Evolutionary conservation across 2,888 invertebrate genomes (phyloP).

Genomic region (Synergus laeviventris): DNA sequence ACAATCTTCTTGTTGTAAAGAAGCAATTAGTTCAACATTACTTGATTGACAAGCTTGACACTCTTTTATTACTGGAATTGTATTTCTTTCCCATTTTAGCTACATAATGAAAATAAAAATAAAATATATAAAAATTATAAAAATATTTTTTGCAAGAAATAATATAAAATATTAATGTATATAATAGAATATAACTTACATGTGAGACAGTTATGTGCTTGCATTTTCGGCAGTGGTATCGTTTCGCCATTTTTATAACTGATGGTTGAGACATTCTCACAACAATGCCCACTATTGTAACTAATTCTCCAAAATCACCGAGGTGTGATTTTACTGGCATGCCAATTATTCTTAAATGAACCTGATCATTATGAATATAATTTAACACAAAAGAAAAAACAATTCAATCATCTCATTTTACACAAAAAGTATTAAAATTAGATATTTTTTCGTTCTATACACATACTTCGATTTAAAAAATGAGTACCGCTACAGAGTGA

Average conservation of each 20-base stretch:
- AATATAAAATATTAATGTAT: no score
- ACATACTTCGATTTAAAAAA: no score
- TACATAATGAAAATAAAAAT: slow-evolving; percentile 45
- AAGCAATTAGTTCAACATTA: slow-evolving; percentile 66
- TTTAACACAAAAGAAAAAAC: no score
- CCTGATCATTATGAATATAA: slow-evolving; percentile 51
- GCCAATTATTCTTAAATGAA: slow-evolving; percentile 67
- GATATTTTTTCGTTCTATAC: no score
- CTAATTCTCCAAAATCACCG: slow-evolving; percentile 68
- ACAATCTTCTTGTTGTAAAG: slow-evolving; percentile 81
- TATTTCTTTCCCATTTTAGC: slow-evolving; percentile 71
- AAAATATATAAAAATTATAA: slow-evolving; percentile 7
- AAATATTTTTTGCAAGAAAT: not conserved
- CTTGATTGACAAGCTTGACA: slow-evolving; percentile 67
- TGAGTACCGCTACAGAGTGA: no score
- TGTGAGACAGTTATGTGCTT: slow-evolving; percentile 81
- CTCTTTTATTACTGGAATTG: slow-evolving; percentile 64
- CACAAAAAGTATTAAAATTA: no score
- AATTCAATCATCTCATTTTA: no score
- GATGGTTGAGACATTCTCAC: slow-evolving; percentile 86
- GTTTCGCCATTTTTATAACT: slow-evolving; percentile 86
- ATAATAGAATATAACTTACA: slow-evolving; percentile 72
- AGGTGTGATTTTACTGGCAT: slow-evolving; percentile 80
- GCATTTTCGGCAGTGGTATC: slow-evolving; percentile 88
- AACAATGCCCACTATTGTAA: slow-evolving; percentile 82